Evolutionary conservation across 2,113 vertebrate genomes (phyloP).

Genomic region (Tringa solitaria): DNA sequence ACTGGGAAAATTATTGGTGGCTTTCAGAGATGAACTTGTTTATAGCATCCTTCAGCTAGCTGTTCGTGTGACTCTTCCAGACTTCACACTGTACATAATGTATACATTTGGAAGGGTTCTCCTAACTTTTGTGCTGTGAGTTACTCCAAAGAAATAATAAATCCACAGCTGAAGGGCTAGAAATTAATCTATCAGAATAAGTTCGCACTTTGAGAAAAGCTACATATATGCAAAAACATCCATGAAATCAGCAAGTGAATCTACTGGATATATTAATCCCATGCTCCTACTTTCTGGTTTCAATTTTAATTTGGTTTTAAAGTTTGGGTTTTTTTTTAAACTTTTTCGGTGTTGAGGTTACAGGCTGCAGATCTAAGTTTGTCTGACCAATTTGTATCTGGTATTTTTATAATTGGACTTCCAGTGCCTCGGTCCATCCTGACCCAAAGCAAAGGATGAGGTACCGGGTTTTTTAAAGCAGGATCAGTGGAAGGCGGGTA

Average conservation of each 20-base stretch:
- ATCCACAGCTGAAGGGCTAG: background rate
- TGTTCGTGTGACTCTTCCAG: background rate
- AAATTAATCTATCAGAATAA: background rate
- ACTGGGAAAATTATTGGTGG: background rate
- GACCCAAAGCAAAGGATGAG: background rate
- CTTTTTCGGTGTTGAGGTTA: background rate
- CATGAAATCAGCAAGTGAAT: background rate
- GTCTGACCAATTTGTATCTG: background rate
- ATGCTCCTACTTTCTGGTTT: background rate
- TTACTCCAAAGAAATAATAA: background rate
- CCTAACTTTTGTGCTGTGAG: background rate
- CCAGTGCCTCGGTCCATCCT: background rate
- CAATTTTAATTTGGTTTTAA: background rate
- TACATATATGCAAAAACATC: fast-evolving
- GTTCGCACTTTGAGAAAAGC: background rate
- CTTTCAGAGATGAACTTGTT: background rate
- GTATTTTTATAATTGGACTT: background rate
- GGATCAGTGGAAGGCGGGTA: background rate
- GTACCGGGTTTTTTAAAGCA: background rate
- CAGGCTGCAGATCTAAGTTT: background rate
- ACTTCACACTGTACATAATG: background rate
- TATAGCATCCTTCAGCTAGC: background rate
- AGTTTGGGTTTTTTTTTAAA: background rate
- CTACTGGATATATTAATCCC: background rate
- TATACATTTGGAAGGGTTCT: background rate